These are phyloP conservation scores for Trachemys scripta DNA, from an alignment of 2,113 vertebrate species.

Conservation along the genomic window DNA sequence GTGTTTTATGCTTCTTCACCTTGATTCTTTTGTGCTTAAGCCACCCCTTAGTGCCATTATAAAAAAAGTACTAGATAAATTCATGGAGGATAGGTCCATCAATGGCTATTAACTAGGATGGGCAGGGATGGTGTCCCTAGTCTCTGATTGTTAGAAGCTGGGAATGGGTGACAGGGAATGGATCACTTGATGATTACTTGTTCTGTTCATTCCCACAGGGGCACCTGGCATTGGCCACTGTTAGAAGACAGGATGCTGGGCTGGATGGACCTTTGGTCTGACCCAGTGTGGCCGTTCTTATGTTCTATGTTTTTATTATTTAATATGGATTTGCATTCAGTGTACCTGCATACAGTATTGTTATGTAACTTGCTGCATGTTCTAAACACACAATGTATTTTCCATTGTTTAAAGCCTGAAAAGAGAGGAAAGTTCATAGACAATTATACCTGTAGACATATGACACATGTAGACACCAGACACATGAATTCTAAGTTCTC, in stretches of 20 bases:
- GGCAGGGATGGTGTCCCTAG: too few species aligned
- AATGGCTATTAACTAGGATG: too few species aligned
- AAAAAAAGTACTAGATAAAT: too few species aligned
- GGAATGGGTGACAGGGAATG: too few species aligned
- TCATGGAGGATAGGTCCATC: too few species aligned
- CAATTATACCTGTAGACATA: background rate
- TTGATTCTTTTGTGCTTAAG: background rate
- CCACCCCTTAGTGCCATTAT: background rate
- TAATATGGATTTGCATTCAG: background rate
- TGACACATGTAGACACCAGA: background rate
- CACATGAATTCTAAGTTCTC: background rate
- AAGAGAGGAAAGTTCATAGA: slow-evolving; percentile 32
- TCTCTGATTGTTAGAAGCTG: too few species aligned
- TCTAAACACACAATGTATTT: slow-evolving; percentile 26
- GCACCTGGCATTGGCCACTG: too few species aligned
- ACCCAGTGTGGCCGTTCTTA: too few species aligned
- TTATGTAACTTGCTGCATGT: background rate
- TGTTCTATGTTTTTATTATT: background rate
- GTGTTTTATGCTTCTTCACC: background rate
- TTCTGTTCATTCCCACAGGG: too few species aligned
- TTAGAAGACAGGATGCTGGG: too few species aligned
- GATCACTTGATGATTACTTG: too few species aligned
- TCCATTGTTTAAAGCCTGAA: background rate
- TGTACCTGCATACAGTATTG: background rate
- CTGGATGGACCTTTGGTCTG: too few species aligned